Conservation (phyloP, 2,113 vertebrate species). For the Morphnarchus princeps region DNA sequence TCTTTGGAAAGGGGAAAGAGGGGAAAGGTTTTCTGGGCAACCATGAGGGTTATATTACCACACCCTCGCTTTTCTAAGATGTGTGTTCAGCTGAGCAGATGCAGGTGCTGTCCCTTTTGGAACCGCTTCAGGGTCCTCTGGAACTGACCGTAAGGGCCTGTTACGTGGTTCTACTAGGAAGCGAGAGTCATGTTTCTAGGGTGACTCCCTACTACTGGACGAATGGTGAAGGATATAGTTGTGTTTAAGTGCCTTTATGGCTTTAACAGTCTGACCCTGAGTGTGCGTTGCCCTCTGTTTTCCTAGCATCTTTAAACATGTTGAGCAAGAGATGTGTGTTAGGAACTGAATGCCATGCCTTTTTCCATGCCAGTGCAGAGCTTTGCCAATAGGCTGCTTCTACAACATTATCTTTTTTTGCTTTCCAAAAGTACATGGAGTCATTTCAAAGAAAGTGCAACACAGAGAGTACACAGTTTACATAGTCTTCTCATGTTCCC, state of each 20-base stretch:
- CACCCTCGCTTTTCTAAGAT: neutral
- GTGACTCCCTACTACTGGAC: neutral
- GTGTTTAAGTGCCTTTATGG: neutral
- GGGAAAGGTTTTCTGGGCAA: neutral
- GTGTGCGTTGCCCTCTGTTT: neutral
- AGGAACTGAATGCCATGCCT: neutral
- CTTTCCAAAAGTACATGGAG: neutral
- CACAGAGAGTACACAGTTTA: neutral
- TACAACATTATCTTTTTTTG: neutral
- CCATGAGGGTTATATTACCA: neutral
- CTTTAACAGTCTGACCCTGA: neutral
- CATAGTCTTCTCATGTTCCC: slow-evolving; percentile 9
- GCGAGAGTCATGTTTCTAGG: neutral
- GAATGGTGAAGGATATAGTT: neutral
- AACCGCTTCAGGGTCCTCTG: neutral
- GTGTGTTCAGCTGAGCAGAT: neutral
- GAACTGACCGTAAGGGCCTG: neutral
- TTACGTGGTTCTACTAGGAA: neutral
- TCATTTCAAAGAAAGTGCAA: neutral
- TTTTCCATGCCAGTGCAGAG: neutral
- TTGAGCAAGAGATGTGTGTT: neutral
- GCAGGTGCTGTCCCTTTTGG: neutral
- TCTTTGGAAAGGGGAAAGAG: neutral
- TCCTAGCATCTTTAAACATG: neutral
- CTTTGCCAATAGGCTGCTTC: neutral